Evolutionary conservation across 2,888 invertebrate genomes (phyloP), one percentile per base, ranked within the genome.

Genomic region (Tachina grossa): DNA sequence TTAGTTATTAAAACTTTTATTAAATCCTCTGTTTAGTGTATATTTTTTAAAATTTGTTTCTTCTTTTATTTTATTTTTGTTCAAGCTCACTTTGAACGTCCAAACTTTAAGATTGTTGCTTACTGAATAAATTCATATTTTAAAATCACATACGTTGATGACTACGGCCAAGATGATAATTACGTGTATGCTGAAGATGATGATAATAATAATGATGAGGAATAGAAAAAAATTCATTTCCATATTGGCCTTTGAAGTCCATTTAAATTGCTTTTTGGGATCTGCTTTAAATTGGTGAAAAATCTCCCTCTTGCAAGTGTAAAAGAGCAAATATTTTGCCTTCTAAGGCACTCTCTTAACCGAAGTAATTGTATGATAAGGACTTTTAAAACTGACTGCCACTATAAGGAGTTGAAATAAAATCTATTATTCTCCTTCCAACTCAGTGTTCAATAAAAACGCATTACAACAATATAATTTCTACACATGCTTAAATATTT

Each of bases 101-200:
- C 63, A 74, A 78, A 45, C 81, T 78, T 78, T 49, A 77, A 75
- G 61, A 78, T 69, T 74, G 82, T 45, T 78, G 43, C 74, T 22
- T 63, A 65, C 13, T 69, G 63, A 85, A 82, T 85, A 78, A 63
- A 57, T 68, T 43, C 11, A 43, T 45, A 63, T 75, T 75, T 55
- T 10, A 68, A 81, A 77, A 41, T 47, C 55, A 49, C 22, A 74
- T 8, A 55, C 61, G 47, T 53, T 45, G 39, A 57, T 66, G 65
- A 59, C 45, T 78, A 16, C 65, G 53, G 59, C 9, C 57, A 49
- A 11, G 16, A 55, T 65, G 19, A 47, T 79, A 71, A 71, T 66
- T 65, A 66, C 14, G 41, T 41, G 14, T 5, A 55, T 31, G n/a
- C 16, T 45, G 45, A 49, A 53, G 53, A 2, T 61, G 53, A 2